A percentile compares a stretch with the other conserved stretches of the same genome.
Conservation (phyloP, 2,888 invertebrate genomes). For the Leptinotarsa juncta region DNA sequence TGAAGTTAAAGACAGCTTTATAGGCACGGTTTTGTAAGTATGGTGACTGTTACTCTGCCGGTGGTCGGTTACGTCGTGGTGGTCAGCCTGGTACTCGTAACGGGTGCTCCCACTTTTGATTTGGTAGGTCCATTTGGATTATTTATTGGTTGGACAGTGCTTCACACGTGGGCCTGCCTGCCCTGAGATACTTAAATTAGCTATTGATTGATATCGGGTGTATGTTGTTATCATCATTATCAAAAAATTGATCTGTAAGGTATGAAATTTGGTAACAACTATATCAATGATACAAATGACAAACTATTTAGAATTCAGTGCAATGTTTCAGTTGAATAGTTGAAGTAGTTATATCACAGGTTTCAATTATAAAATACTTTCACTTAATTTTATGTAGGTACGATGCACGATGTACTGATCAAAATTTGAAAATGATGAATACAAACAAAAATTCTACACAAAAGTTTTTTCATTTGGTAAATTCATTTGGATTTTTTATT, state of each 20-base stretch:
- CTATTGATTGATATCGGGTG: neutral
- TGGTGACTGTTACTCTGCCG: constrained; percentile 52
- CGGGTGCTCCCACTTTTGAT: constrained; percentile 42
- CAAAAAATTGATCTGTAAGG: no score
- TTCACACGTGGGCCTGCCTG: neutral
- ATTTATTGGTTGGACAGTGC: constrained; percentile 14
- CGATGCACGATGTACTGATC: no score
- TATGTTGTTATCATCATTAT: neutral
- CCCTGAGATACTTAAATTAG: neutral
- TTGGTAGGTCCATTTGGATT: constrained; percentile 25
- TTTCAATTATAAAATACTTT: no score
- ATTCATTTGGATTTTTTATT: constrained; percentile 8
- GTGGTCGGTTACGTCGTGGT: constrained; percentile 53
- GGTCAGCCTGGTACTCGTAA: constrained; percentile 44
- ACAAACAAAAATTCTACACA: no score
- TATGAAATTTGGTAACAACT: no score
- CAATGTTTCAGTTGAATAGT: no score
- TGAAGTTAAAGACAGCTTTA: constrained; percentile 53
- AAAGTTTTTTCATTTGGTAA: constrained; percentile 31
- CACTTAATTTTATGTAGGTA: no score
- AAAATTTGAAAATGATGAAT: no score
- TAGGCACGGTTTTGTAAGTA: constrained; percentile 49
- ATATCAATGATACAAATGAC: no score
- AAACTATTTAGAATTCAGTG: no score
- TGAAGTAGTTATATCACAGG: no score